Conservation (phyloP, 2,797 vertebrate species). For the Galaxias olidus region DNA sequence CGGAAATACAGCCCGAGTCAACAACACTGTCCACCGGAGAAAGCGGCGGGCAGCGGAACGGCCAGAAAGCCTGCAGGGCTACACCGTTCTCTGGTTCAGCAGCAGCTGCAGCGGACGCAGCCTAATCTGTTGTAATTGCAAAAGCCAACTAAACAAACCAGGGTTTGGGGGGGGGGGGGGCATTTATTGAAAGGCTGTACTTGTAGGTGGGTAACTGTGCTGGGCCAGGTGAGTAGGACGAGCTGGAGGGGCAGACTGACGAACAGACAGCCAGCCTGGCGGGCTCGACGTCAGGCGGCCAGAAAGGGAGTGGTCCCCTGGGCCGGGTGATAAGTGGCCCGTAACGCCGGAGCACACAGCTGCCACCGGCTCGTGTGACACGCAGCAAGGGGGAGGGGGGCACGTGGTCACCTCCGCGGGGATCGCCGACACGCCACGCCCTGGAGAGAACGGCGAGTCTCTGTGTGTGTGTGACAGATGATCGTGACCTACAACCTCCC, state of each 20-base stretch:
- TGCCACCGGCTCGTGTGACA: constrained; percentile 71
- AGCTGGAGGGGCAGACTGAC: no score
- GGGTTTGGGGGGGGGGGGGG: no score
- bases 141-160: no score
- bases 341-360: constrained; percentile 62
- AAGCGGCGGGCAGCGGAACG: not conserved
- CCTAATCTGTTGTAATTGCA: no score
- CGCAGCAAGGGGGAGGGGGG: no score
- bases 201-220: no score
- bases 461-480: constrained; percentile 7
- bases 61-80: no score
- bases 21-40: constrained; percentile 27
- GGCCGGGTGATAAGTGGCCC: constrained; percentile 75
- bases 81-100: no score
- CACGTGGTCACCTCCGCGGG: constrained; percentile 58
- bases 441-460: constrained; percentile 33
- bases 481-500: constrained; percentile 39
- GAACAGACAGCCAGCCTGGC: constrained; percentile 38
- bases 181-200: no score
- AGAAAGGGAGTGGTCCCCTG: constrained; percentile 64
- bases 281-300: not conserved
- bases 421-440: constrained; percentile 52
- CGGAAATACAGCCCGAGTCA: constrained; percentile 1
- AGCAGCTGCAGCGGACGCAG: no score
- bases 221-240: no score